Evolutionary conservation across 2,797 vertebrate genomes (phyloP).

Genomic region (Enteromius unitaeniatus): DNA sequence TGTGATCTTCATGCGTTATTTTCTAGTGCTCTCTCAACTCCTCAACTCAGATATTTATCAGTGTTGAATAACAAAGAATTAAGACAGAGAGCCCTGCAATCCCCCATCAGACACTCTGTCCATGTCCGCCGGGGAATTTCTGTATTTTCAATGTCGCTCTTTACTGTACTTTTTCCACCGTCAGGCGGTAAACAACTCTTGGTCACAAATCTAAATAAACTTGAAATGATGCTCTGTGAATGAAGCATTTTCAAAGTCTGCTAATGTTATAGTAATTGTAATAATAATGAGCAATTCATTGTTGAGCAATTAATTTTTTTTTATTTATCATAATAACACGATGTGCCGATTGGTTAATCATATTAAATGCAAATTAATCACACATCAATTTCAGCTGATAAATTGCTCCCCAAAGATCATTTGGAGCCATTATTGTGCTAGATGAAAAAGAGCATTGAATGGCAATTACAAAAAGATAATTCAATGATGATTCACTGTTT

Average conservation of each 20-base stretch:
- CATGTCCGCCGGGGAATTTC: constrained; percentile 45
- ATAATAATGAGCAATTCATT: background rate
- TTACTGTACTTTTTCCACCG: background rate
- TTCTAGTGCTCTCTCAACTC: constrained; percentile 45
- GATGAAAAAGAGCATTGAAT: no score
- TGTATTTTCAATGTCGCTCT: background rate
- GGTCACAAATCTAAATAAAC: background rate
- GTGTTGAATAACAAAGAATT: constrained; percentile 50
- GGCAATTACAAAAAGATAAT: no score
- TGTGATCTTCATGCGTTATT: constrained; percentile 51
- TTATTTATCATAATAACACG: background rate
- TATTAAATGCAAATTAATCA: background rate
- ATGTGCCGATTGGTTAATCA: background rate
- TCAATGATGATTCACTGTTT: no score
- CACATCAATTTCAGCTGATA: background rate
- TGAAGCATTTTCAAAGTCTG: background rate
- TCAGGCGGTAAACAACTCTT: constrained; percentile 5
- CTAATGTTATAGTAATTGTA: background rate
- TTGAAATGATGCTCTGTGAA: background rate
- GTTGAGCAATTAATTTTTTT: background rate
- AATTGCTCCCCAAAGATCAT: background rate
- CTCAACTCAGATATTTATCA: constrained; percentile 55
- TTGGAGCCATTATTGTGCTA: background rate
- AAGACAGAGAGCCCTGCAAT: constrained; percentile 53
- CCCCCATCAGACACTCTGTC: constrained; percentile 31